These are phyloP conservation scores for Folsomia manolachei DNA, from an alignment of 2,888 invertebrate genomes.

Conservation along the genomic window DNA sequence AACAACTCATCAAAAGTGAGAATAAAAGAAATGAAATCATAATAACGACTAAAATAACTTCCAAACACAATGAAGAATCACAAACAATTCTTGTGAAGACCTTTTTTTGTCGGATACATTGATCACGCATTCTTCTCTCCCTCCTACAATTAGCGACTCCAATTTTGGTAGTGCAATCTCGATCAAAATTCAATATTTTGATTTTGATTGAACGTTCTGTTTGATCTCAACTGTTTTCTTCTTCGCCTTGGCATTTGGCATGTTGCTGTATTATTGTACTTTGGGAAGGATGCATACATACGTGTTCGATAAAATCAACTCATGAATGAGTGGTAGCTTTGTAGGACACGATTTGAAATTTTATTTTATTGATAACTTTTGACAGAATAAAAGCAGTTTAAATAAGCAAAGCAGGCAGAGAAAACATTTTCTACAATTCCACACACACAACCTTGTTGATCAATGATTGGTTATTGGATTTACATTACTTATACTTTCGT, in stretches of 20 bases:
- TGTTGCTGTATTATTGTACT: too few species aligned
- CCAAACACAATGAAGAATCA: too few species aligned
- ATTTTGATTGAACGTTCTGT: neutral
- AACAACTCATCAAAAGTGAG: too few species aligned
- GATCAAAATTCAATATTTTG: neutral
- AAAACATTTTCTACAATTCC: neutral
- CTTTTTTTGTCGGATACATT: too few species aligned
- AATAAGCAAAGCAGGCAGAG: too few species aligned
- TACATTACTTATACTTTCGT: neutral
- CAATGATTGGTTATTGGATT: neutral
- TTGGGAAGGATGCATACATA: neutral
- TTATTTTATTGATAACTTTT: neutral
- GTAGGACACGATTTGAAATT: neutral
- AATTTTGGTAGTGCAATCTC: neutral
- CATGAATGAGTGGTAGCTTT: neutral
- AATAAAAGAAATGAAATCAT: too few species aligned
- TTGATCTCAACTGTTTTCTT: neutral
- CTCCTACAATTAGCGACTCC: neutral
- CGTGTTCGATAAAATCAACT: neutral
- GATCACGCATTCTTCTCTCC: too few species aligned
- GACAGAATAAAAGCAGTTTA: neutral
- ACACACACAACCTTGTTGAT: neutral
- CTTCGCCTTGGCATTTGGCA: too few species aligned
- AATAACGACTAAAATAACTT: too few species aligned
- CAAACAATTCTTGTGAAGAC: too few species aligned